These are phyloP conservation scores for Brachionus paranguensis DNA, from an alignment of 1,140 invertebrate species.

Conservation along the genomic window DNA sequence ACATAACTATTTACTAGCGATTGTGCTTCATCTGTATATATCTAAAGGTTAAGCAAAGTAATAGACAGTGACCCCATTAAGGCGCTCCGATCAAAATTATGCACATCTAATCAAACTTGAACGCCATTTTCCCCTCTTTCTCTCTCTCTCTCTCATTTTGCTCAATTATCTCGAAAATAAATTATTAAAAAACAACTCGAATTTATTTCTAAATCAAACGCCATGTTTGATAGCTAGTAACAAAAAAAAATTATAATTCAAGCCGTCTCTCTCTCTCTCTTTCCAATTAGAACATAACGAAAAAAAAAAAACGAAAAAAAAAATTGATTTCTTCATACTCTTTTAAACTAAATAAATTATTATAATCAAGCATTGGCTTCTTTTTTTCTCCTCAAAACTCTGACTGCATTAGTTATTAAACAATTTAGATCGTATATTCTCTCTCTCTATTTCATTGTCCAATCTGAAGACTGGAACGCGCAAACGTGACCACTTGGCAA, in stretches of 20 bases:
- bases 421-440: slow-evolving; percentile 25
- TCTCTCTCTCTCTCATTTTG: too few species aligned
- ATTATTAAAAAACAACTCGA: slow-evolving; percentile 14
- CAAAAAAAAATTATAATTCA: background rate
- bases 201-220: slow-evolving; percentile 20
- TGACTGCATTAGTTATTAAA: background rate
- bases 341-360: slow-evolving; percentile 28
- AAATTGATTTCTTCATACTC: slow-evolving; percentile 2
- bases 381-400: background rate
- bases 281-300: slow-evolving; percentile 7
- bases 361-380: background rate
- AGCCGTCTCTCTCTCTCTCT: background rate
- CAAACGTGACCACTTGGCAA: background rate
- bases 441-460: too few species aligned
- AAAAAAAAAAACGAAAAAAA: too few species aligned
- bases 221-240: slow-evolving; percentile 19
- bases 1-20: too few species aligned
- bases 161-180: background rate
- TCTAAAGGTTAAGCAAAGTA: background rate
- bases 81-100: background rate
- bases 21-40: too few species aligned
- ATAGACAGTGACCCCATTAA: background rate
- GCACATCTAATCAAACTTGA: background rate
- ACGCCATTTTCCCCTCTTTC: background rate
- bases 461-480: too few species aligned